These are phyloP conservation scores for Balaenoptera acutorostrata DNA, from an alignment of 2,113 vertebrate genomes.

Conservation along the genomic window DNA sequence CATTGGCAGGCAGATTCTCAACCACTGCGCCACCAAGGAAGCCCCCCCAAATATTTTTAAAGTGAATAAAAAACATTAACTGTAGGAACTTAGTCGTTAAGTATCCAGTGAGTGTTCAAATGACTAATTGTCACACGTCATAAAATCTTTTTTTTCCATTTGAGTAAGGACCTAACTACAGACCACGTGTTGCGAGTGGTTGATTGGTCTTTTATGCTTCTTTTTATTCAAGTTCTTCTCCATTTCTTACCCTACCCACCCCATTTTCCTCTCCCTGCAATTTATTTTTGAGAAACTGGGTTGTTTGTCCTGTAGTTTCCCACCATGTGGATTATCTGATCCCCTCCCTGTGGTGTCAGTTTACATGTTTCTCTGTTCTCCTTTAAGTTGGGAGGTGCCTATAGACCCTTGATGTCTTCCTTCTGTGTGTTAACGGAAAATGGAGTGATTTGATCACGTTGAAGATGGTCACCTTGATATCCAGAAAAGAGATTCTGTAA, in stretches of 20 bases:
- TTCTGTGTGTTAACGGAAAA: neutral
- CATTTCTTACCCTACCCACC: accelerated
- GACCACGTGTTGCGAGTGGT: neutral
- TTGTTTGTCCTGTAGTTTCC: neutral
- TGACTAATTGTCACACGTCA: neutral
- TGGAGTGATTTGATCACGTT: neutral
- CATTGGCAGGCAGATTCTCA: too few relatives aligned
- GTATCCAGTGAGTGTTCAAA: neutral
- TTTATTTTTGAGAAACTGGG: neutral
- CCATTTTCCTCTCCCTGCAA: neutral
- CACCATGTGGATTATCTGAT: neutral
- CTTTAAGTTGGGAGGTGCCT: neutral
- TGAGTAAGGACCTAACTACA: neutral
- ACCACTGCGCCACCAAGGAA: too few relatives aligned
- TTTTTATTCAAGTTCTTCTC: neutral
- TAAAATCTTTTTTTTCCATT: neutral
- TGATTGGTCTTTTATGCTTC: neutral
- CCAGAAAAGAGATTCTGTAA: neutral
- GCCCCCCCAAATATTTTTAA: neutral
- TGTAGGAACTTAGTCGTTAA: neutral
- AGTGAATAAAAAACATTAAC: neutral
- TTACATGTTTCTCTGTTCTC: neutral
- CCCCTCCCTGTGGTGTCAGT: neutral
- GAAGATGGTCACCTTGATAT: neutral
- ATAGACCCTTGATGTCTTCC: neutral